Evolutionary conservation across 1,140 invertebrate species (phyloP).

Genomic region (Batillaria attramentaria): DNA sequence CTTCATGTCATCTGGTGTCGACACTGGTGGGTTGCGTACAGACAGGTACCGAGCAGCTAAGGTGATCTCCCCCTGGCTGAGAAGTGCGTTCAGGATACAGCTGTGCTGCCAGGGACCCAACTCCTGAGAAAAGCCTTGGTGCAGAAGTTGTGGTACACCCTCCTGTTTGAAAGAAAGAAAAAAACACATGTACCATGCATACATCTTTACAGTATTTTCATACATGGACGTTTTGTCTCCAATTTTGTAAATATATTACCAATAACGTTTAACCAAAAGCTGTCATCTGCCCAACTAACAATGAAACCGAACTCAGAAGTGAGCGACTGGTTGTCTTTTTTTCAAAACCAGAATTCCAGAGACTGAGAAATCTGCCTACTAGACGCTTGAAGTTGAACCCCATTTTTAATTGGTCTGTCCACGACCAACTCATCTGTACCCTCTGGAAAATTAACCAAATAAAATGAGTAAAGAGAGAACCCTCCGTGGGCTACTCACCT

Average conservation of each 20-base stretch:
- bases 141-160: constrained; percentile 70
- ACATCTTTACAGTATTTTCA: neutral
- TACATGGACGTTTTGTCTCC: too few relatives aligned
- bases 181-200: neutral
- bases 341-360: neutral
- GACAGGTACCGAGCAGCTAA: constrained; percentile 74
- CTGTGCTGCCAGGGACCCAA: constrained; percentile 77
- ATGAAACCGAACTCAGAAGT: too few relatives aligned
- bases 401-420: too few relatives aligned
- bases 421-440: too few relatives aligned
- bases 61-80: constrained; percentile 74
- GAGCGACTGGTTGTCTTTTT: too few relatives aligned
- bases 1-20: constrained; percentile 74
- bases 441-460: neutral
- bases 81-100: constrained; percentile 75
- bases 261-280: too few relatives aligned
- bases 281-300: too few relatives aligned
- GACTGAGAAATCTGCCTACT: too few relatives aligned
- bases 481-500: too few relatives aligned
- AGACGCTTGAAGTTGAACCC: too few relatives aligned
- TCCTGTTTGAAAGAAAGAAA: constrained; percentile 59
- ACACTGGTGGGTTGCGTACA: constrained; percentile 73
- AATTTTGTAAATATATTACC: too few relatives aligned
- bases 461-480: too few relatives aligned
- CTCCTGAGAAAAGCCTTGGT: constrained; percentile 72